These are phyloP conservation scores for Pachypeltis micranthus DNA, from an alignment of 1,140 invertebrate species.

Conservation along the genomic window DNA sequence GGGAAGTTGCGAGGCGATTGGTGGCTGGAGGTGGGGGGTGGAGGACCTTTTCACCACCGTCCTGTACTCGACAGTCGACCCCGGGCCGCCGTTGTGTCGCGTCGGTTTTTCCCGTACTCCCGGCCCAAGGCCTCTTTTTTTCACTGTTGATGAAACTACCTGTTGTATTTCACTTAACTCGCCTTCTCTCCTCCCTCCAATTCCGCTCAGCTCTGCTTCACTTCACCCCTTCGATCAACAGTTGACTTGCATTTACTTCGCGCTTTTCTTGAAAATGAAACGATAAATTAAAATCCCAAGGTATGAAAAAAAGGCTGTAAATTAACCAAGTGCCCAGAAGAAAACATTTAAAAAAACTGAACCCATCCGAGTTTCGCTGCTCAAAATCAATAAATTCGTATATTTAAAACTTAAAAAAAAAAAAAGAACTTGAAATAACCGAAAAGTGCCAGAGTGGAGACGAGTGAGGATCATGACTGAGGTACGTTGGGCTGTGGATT, in stretches of 20 bases:
- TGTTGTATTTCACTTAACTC: too few species aligned
- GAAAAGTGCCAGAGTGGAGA: neutral
- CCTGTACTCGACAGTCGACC: neutral
- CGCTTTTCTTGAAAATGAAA: neutral
- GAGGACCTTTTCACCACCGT: conserved; percentile 4
- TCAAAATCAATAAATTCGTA: too few species aligned
- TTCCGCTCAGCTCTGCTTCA: too few species aligned
- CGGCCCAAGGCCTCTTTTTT: too few species aligned
- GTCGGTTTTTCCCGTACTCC: neutral
- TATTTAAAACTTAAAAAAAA: too few species aligned
- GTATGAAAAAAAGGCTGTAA: conserved; percentile 6
- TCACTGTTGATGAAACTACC: too few species aligned
- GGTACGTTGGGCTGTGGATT: neutral
- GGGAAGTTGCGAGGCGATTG: neutral
- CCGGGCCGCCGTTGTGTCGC: conserved; percentile 11
- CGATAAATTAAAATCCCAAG: too few species aligned
- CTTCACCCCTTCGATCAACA: neutral
- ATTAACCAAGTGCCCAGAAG: neutral
- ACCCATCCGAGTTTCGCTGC: neutral
- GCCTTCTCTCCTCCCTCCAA: too few species aligned
- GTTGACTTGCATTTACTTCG: neutral
- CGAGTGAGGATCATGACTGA: conserved; percentile 3
- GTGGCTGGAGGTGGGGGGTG: neutral
- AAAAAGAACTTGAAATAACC: neutral
- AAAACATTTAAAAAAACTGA: neutral